phyloP scores from a whole-genome alignment of 2,113 vertebrate genomes.

The Tragelaphus scriptus region DNA sequence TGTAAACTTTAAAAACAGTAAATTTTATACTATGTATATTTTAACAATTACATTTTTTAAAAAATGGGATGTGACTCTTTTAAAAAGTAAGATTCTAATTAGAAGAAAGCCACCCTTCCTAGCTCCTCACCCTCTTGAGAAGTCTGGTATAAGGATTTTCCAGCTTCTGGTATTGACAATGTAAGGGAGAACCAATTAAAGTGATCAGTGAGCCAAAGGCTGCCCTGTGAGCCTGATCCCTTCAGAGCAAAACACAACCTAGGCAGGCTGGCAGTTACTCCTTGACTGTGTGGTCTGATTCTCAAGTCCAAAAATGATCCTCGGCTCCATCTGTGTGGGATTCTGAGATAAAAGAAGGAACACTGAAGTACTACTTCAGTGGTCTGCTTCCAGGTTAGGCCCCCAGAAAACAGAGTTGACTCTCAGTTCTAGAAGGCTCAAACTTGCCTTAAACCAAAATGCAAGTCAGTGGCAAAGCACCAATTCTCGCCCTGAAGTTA shows the following conservation, averaged over 20 bases:
- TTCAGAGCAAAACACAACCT: neutral
- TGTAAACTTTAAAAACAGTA: neutral
- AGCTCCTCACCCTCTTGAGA: neutral
- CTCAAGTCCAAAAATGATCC: neutral
- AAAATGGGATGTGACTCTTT: slow-evolving; percentile 20
- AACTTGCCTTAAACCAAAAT: slow-evolving; percentile 39
- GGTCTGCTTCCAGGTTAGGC: neutral
- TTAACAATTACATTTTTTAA: neutral
- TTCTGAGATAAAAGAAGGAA: slow-evolving; percentile 25
- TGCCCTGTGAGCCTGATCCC: neutral
- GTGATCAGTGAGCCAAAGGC: neutral
- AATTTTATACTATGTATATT: neutral
- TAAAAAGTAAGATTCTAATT: slow-evolving; percentile 38
- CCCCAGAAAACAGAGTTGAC: neutral
- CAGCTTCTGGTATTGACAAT: slow-evolving; percentile 19
- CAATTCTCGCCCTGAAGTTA: slow-evolving; percentile 11
- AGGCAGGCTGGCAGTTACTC: neutral
- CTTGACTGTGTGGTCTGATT: neutral
- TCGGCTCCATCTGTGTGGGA: neutral
- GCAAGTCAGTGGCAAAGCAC: slow-evolving; percentile 40
- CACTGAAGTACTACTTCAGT: neutral
- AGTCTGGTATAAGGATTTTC: neutral
- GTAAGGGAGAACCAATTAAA: slow-evolving; percentile 13
- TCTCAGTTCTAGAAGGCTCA: slow-evolving; percentile 13
- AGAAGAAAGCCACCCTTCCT: neutral